Evolutionary conservation across 1,140 invertebrate genomes (phyloP).

Genomic region (Camponotus vicinus): DNA sequence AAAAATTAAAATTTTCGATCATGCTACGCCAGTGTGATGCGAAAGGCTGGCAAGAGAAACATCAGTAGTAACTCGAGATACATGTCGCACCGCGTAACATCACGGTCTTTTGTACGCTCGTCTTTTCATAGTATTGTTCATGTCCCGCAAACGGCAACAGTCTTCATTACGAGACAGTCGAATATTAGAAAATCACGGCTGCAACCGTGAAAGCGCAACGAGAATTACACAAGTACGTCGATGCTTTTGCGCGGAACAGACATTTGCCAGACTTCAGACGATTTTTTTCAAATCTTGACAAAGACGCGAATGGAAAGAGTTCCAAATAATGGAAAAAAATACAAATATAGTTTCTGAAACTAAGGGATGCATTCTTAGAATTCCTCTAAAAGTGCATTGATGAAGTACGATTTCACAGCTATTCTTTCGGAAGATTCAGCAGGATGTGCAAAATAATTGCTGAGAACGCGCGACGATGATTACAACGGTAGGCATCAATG

Average conservation of each 20-base stretch:
- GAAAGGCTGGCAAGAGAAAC: conserved; percentile 33
- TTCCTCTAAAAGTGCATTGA: not conserved
- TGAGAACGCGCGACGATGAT: conserved; percentile 14
- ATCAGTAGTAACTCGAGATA: conserved; percentile 66
- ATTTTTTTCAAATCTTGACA: conserved; percentile 17
- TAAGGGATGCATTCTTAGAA: not conserved
- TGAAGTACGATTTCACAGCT: not conserved
- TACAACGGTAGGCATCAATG: conserved; percentile 42
- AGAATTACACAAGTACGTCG: conserved; percentile 62
- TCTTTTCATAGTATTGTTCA: conserved; percentile 55
- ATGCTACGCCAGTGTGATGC: conserved; percentile 32
- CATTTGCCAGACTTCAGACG: conserved; percentile 13
- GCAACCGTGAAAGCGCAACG: conserved; percentile 49
- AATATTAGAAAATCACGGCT: conserved; percentile 71
- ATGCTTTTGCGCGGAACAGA: conserved; percentile 10
- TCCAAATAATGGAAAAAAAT: no score
- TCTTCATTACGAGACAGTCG: conserved; percentile 65
- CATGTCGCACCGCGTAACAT: conserved; percentile 15
- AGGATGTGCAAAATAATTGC: not conserved
- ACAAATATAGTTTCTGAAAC: not conserved
- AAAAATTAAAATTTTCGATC: conserved; percentile 11
- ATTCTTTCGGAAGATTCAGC: not conserved
- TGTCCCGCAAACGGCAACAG: conserved; percentile 44
- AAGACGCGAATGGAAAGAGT: not conserved
- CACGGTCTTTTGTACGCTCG: conserved; percentile 57